phyloP scores from a whole-genome alignment of 2,888 invertebrate species.

The Drosophila kanekoi region DNA sequence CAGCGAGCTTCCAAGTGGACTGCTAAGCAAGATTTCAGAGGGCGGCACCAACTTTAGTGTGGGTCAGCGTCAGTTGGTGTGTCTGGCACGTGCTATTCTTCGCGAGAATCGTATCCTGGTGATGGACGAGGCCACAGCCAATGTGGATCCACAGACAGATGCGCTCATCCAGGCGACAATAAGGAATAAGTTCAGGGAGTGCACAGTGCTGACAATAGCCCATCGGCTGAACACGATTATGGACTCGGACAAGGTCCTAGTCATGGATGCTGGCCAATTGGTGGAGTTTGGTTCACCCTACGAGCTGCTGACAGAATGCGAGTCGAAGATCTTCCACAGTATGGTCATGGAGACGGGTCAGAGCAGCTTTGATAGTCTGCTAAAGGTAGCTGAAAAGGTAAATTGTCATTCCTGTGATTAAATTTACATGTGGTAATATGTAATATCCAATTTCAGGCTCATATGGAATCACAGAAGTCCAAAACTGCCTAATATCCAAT shows the following conservation, averaged over 20 bases:
- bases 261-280: conserved; percentile 89
- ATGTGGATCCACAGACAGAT: conserved; percentile 96
- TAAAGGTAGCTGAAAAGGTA: conserved; percentile 87
- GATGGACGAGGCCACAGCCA: conserved; percentile 97
- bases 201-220: conserved; percentile 95
- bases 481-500: conserved; percentile 51
- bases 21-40: conserved; percentile 91
- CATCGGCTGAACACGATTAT: conserved; percentile 95
- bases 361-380: conserved; percentile 88
- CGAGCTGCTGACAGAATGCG: conserved; percentile 86
- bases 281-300: conserved; percentile 90
- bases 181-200: conserved; percentile 89
- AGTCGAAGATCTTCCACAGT: conserved; percentile 85
- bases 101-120: conserved; percentile 94
- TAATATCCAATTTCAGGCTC: conserved; percentile 31
- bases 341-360: conserved; percentile 89
- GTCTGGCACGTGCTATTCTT: conserved; percentile 94
- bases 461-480: conserved; percentile 46
- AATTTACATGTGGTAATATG: background rate
- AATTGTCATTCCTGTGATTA: background rate
- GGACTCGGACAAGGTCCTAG: conserved; percentile 87
- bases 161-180: conserved; percentile 93
- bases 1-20: conserved; percentile 88
- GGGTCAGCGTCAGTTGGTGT: conserved; percentile 95
- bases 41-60: conserved; percentile 94